Conservation (phyloP, 1,140 invertebrate species). For the Radopholus similis region DNA sequence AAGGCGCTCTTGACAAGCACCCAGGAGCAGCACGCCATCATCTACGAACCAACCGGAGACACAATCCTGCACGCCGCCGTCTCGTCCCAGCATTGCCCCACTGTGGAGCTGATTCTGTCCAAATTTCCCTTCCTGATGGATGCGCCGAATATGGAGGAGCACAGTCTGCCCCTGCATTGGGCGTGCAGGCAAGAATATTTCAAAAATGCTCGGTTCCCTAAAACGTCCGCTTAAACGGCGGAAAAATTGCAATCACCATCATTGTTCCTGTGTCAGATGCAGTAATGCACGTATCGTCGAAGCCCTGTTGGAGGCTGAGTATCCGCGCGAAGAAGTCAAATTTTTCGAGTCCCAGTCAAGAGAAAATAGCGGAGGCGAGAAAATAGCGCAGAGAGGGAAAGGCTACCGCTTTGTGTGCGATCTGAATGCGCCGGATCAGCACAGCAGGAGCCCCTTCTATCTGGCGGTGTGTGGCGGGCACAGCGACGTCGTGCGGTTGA, state of each 20-base stretch:
- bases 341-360: constrained; percentile 75
- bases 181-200: constrained; percentile 70
- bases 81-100: constrained; percentile 67
- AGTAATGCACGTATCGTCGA: constrained; percentile 10
- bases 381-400: not conserved
- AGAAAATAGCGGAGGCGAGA: constrained; percentile 51
- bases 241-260: constrained; percentile 35
- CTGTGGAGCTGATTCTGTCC: constrained; percentile 75
- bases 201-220: constrained; percentile 69
- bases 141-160: constrained; percentile 80
- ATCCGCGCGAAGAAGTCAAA: constrained; percentile 74
- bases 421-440: constrained; percentile 80
- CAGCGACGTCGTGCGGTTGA: constrained; percentile 72
- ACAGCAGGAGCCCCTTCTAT: constrained; percentile 82
- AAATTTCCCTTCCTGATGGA: constrained; percentile 68
- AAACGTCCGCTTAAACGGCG: too few species aligned
- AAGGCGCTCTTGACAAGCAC: constrained; percentile 73
- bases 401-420: constrained; percentile 78
- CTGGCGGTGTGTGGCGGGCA: constrained; percentile 80
- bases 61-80: constrained; percentile 86
- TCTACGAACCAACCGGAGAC: constrained; percentile 82
- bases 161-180: constrained; percentile 85
- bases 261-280: not conserved
- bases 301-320: constrained; percentile 45
- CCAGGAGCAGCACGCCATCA: constrained; percentile 76